A percentile compares a stretch with the other conserved stretches of the same genome.
Evolutionary conservation across 64 coral and sea anemone species (phyloP).

Genomic region (Montipora cactus): DNA sequence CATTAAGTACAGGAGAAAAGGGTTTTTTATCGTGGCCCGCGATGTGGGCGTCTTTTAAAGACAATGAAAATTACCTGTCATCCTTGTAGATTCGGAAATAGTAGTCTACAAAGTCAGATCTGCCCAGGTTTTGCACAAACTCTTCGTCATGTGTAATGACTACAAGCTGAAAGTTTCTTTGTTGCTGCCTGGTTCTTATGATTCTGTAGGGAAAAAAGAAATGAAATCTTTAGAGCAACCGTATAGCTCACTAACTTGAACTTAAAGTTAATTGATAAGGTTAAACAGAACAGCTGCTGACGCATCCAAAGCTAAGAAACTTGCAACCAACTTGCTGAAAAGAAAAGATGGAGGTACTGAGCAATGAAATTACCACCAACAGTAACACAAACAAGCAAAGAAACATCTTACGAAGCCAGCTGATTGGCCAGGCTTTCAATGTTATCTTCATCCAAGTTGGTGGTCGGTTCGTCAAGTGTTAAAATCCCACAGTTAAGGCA

Average conservation of each 20-base stretch:
- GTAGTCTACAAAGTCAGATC: conserved; percentile 95
- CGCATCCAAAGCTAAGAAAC: too few relatives aligned
- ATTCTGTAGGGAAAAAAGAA: conserved; percentile 49
- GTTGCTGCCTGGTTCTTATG: conserved; percentile 82
- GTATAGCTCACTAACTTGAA: too few relatives aligned
- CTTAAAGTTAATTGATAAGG: too few relatives aligned
- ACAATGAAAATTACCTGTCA: conserved; percentile 42
- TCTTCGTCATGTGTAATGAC: conserved; percentile 41
- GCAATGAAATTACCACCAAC: too few relatives aligned
- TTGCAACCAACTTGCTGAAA: too few relatives aligned
- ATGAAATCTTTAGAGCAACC: too few relatives aligned
- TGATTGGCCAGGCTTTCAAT: conserved; percentile 95
- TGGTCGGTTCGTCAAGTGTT: conserved; percentile 95
- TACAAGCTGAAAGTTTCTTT: conserved; percentile 87
- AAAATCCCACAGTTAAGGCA: conserved; percentile 97
- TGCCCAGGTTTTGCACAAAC: conserved; percentile 90
- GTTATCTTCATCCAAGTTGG: conserved; percentile 97
- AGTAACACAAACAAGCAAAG: too few relatives aligned
- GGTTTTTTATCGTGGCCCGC: too few relatives aligned
- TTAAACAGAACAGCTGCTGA: too few relatives aligned
- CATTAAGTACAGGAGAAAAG: too few relatives aligned
- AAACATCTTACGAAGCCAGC: conserved; percentile 76
- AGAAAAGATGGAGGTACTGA: too few relatives aligned
- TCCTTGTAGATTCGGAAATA: conserved; percentile 93
- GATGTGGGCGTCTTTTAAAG: too few relatives aligned